Evolutionary conservation across 2,888 invertebrate genomes (phyloP), one percentile per base, ranked within the genome.

Genomic region (Syrphus vitripennis): DNA sequence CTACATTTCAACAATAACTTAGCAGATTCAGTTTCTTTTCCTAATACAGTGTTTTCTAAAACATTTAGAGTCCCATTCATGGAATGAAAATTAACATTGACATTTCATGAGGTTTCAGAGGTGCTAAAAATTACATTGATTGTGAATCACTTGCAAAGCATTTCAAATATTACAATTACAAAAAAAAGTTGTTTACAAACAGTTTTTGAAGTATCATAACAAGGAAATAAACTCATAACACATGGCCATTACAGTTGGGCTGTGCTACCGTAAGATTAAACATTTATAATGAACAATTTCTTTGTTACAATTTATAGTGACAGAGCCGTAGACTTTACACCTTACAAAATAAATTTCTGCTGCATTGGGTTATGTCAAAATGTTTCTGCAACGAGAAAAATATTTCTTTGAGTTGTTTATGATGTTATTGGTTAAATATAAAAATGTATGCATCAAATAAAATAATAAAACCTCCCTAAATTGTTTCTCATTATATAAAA

Each of bases 151-250:
- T 59, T n/a, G 24, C 0, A 59, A 34, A 59, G 0, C 24, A 29
- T 31, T 55, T 55, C 16, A 55, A 29, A n/a, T 10, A 53, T n/a
- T 26, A n/a, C 26, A 53, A 53, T n/a, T n/a, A 3, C 10, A 12
- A 4, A 12, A 7, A 34, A 9, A 34, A 10, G 4, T 10, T 19
- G 9, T 45, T 21, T 12, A 14, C 5, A 5, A 5, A 19, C 45
- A 45, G 0, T 45, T 19, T 45, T 42, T 21, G 12, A 24, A 4
- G 24, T 50, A 21, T 50, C 7, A 24, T n/a, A 31, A 55, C 12
- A 29, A 55, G 55, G 55, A 55, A 55, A 55, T 55, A 55, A 55
- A 55, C 29, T 53, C 26, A 53, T 29, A n/a, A n/a, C n/a, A n/a
- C n/a, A n/a, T n/a, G n/a, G n/a, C n/a, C n/a, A 21, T 10, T 2